phyloP scores from a whole-genome alignment of 2,113 vertebrate genomes.

The Nycticebus coucang region DNA sequence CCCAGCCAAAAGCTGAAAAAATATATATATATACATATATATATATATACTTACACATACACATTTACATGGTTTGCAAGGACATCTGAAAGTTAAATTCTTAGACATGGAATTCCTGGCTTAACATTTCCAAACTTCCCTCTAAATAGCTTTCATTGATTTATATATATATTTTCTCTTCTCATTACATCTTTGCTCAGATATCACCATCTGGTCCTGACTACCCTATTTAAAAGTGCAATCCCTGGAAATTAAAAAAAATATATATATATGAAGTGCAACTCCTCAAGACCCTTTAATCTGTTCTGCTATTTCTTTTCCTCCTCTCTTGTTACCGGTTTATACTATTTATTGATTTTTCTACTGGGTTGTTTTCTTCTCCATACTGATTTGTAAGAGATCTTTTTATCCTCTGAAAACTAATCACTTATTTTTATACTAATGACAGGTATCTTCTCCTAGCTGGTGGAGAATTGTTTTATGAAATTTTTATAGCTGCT shows the following conservation, averaged over 20 bases:
- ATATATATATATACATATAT: no score
- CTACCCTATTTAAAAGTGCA: neutral
- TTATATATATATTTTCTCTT: no score
- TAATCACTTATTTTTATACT: neutral
- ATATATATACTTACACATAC: no score
- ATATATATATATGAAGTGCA: neutral
- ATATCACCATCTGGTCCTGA: neutral
- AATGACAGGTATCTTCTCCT: neutral
- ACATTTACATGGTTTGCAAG: neutral
- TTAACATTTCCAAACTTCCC: no score
- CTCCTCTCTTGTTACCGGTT: neutral
- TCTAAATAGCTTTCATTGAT: no score
- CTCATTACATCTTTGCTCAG: neutral
- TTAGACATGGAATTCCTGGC: neutral
- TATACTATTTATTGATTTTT: neutral
- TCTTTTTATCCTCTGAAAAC: neutral
- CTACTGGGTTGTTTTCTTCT: neutral
- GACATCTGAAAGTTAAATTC: slow-evolving; percentile 33
- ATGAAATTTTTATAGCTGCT: neutral
- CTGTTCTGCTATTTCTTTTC: neutral
- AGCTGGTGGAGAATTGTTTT: neutral
- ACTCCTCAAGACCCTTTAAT: neutral
- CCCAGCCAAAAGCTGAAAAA: no score
- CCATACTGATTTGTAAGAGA: neutral
- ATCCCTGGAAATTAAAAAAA: no score